Evolutionary conservation across 2,888 invertebrate genomes (phyloP), one percentile per base, ranked within the genome.

Genomic region (Minunthozetes semirufus): DNA sequence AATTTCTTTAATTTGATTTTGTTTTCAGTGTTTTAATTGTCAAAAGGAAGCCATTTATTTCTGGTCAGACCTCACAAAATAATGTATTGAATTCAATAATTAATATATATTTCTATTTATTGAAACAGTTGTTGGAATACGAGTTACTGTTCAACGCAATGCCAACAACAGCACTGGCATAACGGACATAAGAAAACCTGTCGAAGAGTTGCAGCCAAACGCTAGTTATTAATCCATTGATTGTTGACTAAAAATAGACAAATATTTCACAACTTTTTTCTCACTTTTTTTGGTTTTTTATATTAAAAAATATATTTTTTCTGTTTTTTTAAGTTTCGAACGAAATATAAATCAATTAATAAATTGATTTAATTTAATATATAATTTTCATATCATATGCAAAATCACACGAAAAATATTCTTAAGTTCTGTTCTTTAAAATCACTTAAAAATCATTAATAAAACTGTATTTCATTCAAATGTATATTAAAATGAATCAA

Each of bases 111-210:
- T 59, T n/a, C n/a, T 25, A 46, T n/a, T 22, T 63, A 46, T 38
- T 29, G 50, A 15, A 25, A 19, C 63, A 75, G 75, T 42, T 75
- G 75, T 61, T 72, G 61, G 56, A 75, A 72, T 22, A 75, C 75
- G 22, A 72, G 63, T 29, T 75, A 75, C n/a, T 75, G 75, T 72
- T 75, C 75, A n/a, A 71, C 71, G 8, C 25, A 42, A 50, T 75
- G 75, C 33, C 75, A 75, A 50, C 71, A 72, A 15, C 50, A 75
- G 27, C 75, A 75, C 42, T 75, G 75, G 75, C n/a, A 27, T 19
- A 33, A 9, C 19, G 75, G 56, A 1, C 75, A 75, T 33, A 72
- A 72, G 48, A 59, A 25, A 9, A 56, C 56, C 19, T 75, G 75
- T 22, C 53, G 59, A 6, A 29, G 75, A 42, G 22, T 19, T 8